Evolutionary conservation across 2,888 invertebrate species (phyloP).

Genomic region (Ctena decussata): DNA sequence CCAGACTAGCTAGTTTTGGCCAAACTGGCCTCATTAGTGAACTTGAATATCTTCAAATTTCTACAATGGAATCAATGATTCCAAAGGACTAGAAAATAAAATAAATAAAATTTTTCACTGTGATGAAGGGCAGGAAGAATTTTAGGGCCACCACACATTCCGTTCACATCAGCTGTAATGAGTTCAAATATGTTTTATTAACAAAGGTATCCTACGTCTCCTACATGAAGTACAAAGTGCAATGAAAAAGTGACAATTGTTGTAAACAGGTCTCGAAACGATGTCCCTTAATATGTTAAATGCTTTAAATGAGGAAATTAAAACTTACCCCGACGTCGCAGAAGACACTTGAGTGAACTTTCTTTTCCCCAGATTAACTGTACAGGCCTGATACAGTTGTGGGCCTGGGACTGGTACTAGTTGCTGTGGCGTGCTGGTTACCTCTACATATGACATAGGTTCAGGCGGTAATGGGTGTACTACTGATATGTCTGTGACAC

Average conservation of each 20-base stretch:
- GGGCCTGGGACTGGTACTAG: neutral
- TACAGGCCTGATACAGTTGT: neutral
- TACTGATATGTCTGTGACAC: neutral
- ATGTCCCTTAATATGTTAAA: neutral
- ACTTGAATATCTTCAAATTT: neutral
- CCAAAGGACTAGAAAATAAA: neutral
- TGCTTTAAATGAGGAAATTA: neutral
- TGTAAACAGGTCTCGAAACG: neutral
- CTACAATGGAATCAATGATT: neutral
- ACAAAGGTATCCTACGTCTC: neutral
- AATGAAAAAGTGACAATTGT: neutral
- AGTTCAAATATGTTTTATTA: neutral
- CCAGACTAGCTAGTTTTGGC: no score
- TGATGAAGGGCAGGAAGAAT: neutral
- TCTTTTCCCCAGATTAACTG: neutral
- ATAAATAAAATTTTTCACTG: neutral
- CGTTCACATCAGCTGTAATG: neutral
- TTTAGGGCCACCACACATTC: neutral
- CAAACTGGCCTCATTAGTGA: no score
- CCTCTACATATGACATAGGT: neutral
- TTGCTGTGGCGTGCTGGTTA: neutral
- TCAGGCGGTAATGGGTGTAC: neutral
- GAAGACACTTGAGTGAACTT: neutral
- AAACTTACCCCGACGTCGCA: neutral
- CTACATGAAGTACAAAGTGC: neutral